Conservation (phyloP, 64 coral and sea anemone species). For the Trachythela sp. region DNA sequence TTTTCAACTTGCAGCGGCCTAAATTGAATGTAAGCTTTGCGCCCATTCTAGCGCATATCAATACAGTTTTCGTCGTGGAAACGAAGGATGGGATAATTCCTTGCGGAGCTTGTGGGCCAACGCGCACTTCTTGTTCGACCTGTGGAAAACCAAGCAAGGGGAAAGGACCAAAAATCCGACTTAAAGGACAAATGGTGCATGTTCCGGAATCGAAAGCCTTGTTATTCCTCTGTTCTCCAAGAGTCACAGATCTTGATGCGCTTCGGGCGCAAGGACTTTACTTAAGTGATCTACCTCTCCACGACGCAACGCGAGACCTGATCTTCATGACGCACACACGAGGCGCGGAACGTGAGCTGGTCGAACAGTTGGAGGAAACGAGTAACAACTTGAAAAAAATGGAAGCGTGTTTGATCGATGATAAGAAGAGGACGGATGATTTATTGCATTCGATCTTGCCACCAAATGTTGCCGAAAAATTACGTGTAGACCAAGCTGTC, state of each 20-base stretch:
- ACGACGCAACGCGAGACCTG: conserved; percentile 87
- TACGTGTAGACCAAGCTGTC: conserved; percentile 76
- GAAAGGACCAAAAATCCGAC: conserved; percentile 35
- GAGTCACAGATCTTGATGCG: conserved; percentile 59
- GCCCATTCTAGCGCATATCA: conserved; percentile 75
- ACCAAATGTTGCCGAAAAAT: conserved; percentile 85
- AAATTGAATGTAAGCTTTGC: conserved; percentile 83
- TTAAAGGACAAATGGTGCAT: conserved; percentile 96
- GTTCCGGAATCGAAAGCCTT: conserved; percentile 72
- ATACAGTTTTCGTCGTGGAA: conserved; percentile 85
- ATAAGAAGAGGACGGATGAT: conserved; percentile 90
- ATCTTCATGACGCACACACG: conserved; percentile 93
- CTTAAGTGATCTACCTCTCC: conserved; percentile 82
- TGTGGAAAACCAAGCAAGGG: background rate
- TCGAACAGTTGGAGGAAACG: conserved; percentile 88
- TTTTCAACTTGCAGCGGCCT: conserved; percentile 71
- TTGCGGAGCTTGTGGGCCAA: background rate
- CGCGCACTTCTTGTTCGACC: background rate
- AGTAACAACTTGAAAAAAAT: conserved; percentile 93
- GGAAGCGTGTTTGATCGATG: conserved; percentile 75
- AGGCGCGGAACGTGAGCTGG: conserved; percentile 78
- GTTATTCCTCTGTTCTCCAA: conserved; percentile 88
- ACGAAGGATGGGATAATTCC: conserved; percentile 59
- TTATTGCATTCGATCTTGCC: conserved; percentile 90
- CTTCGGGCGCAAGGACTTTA: conserved; percentile 61